These are phyloP conservation scores for Amphipyra tragopoginis DNA, from an alignment of 2,888 invertebrate species.

Conservation along the genomic window DNA sequence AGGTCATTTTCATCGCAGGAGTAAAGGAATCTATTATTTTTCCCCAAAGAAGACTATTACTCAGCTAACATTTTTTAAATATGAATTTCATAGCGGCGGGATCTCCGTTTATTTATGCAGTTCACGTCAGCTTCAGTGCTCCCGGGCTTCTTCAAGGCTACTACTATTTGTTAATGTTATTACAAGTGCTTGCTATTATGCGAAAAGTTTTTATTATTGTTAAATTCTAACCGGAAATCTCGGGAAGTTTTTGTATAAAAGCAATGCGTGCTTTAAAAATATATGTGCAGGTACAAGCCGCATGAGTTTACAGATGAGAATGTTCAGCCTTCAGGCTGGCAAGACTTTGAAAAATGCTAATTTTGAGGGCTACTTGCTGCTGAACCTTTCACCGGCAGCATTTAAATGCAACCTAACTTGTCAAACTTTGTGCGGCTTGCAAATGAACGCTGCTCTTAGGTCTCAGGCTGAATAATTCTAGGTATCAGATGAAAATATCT, in stretches of 20 bases:
- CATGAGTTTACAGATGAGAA: slow-evolving; percentile 39
- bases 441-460: slow-evolving; percentile 76
- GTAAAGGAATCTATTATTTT: slow-evolving; percentile 83
- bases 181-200: slow-evolving; percentile 60
- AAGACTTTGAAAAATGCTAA: slow-evolving; percentile 81
- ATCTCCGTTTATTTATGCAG: slow-evolving; percentile 63
- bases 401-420: slow-evolving; percentile 84
- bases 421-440: slow-evolving; percentile 80
- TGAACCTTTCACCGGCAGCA: slow-evolving; percentile 67
- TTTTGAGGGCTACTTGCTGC: slow-evolving; percentile 66
- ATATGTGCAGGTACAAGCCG: neutral
- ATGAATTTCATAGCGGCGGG: slow-evolving; percentile 56
- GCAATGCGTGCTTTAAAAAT: slow-evolving; percentile 25
- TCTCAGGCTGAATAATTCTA: slow-evolving; percentile 59
- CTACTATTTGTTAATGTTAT: slow-evolving; percentile 62
- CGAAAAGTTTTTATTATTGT: slow-evolving; percentile 61
- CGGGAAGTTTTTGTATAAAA: slow-evolving; percentile 24
- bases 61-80: slow-evolving; percentile 74
- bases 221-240: slow-evolving; percentile 57
- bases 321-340: slow-evolving; percentile 65
- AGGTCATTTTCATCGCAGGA: slow-evolving; percentile 83
- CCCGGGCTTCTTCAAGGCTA: slow-evolving; percentile 36
- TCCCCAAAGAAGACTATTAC: slow-evolving; percentile 78
- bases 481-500: slow-evolving; percentile 38
- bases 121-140: slow-evolving; percentile 55